Percentiles rank a stretch among this genome's conserved stretches.
Conservation (phyloP, 1,140 invertebrate species). For the Lucilia sericata region DNA sequence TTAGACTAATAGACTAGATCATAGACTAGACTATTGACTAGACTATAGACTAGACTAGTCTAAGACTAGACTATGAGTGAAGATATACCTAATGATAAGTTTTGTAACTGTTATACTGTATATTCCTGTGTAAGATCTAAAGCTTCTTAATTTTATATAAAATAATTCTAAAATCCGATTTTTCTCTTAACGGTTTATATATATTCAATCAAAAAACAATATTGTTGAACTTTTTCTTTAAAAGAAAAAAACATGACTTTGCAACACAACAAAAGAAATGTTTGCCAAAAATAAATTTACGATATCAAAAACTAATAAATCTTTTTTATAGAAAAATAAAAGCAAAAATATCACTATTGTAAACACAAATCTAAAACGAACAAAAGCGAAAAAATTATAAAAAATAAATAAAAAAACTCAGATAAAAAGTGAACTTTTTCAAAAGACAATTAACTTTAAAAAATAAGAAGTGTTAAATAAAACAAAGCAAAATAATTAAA, state of each 20-base stretch:
- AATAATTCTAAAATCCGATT: no score
- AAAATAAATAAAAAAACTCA: constrained; percentile 11
- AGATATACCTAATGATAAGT: no score
- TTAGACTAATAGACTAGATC: no score
- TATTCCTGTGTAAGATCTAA: no score
- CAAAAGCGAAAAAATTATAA: background rate
- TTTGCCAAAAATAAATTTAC: background rate
- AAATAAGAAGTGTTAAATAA: background rate
- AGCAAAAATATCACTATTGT: constrained; percentile 15
- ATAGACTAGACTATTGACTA: no score
- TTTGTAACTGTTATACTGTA: no score
- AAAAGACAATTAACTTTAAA: constrained; percentile 15
- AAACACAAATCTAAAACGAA: constrained; percentile 14
- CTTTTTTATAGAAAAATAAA: constrained; percentile 14
- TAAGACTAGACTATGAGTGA: no score
- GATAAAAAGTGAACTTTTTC: constrained; percentile 16
- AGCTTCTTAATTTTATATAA: no score
- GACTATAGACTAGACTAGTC: no score
- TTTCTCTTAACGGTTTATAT: background rate
- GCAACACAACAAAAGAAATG: constrained; percentile 32
- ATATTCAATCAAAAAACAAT: background rate
- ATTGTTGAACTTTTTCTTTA: background rate
- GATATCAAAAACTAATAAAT: background rate
- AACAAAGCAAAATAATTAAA: constrained; percentile 11
- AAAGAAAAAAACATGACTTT: background rate